Evolutionary conservation across 2,113 vertebrate genomes (phyloP), one percentile per base, ranked within the genome.

Genomic region (Oxyruncus cristatus): DNA sequence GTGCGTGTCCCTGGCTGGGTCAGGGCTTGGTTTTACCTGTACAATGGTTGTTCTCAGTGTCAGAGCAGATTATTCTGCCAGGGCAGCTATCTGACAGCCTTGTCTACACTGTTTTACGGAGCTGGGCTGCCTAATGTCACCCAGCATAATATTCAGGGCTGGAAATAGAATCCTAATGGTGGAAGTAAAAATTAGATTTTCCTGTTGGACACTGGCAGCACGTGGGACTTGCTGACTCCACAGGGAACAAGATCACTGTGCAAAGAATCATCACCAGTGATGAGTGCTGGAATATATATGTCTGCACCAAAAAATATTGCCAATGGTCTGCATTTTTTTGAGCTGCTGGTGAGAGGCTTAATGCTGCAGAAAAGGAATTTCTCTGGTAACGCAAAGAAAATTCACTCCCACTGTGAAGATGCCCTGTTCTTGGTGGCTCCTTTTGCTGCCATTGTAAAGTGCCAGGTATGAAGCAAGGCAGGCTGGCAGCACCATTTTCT

Each of bases 121-220:
- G 42, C 56, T 42, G 30, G 86, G n/a, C 77, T 96, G 26, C 83
- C 41, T 91, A 37, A 70, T 81, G 62, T 92, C 71, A 88, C 58
- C 92, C 77, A 87, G 62, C 27, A 47, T 67, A 82, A 91, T 94
- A 94, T 91, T 66, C 75, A 62, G 61, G 63, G 62, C 50, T 73
- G 58, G 63, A 80, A 96, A 92, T 62, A 85, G 82, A 86, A 84
- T 56, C 18, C 68, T 94, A 92, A 84, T 78, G 56, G 72, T 32
- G 76, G 71, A 96, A 96, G n/a, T 50, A 72, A 41, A 92, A 94
- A 93, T 93, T 42, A 52, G 37, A 80, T 91, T 94, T 97, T 94
- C 49, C 81, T 52, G 72, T 56, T 1, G 52, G 74, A 35, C 42
- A 50, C 56, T 68, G 71, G 58, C 70, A 93, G 71, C 2, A 5